A percentile compares a stretch with the other conserved stretches of the same genome.
phyloP scores from a whole-genome alignment of 92 coral and sea anemone species.

The Anthopleura xanthogrammica region DNA sequence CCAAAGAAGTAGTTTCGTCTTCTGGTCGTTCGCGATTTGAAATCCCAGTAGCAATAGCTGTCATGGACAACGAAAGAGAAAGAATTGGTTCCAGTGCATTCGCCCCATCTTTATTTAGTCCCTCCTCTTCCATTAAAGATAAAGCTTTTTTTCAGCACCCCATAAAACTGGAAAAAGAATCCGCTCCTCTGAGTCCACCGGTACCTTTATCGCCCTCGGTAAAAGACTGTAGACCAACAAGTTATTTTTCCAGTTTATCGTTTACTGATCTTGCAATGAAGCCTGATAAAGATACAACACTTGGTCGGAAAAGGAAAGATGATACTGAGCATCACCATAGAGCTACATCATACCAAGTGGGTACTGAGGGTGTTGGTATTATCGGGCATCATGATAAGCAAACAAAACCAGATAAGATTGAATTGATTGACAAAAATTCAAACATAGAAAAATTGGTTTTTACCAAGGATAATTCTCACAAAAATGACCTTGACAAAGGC shows the following conservation, averaged over 20 bases:
- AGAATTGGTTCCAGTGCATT: constrained; percentile 16
- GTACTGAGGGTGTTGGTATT: neutral
- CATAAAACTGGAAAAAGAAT: constrained; percentile 32
- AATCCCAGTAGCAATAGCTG: constrained; percentile 52
- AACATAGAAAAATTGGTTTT: neutral
- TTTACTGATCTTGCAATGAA: constrained; percentile 58
- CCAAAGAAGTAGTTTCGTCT: constrained; percentile 32
- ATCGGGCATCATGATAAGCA: neutral
- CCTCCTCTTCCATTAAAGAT: constrained; percentile 24
- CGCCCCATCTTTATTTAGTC: constrained; percentile 19
- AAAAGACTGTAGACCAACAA: constrained; percentile 55
- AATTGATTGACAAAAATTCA: neutral
- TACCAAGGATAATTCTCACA: neutral
- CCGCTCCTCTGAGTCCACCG: constrained; percentile 25
- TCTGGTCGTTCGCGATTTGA: constrained; percentile 35
- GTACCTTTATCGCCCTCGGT: constrained; percentile 48
- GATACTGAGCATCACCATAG: neutral
- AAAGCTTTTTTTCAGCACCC: constrained; percentile 37
- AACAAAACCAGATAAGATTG: neutral
- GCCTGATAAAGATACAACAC: constrained; percentile 69
- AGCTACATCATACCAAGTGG: constrained; percentile 1
- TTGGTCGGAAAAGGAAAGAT: neutral
- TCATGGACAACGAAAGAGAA: constrained; percentile 30
- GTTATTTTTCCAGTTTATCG: constrained; percentile 40
- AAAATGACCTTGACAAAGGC: neutral